Base-by-base conservation (phyloP, 2,797 vertebrate genomes). In the Myotis findleyi region DNA sequence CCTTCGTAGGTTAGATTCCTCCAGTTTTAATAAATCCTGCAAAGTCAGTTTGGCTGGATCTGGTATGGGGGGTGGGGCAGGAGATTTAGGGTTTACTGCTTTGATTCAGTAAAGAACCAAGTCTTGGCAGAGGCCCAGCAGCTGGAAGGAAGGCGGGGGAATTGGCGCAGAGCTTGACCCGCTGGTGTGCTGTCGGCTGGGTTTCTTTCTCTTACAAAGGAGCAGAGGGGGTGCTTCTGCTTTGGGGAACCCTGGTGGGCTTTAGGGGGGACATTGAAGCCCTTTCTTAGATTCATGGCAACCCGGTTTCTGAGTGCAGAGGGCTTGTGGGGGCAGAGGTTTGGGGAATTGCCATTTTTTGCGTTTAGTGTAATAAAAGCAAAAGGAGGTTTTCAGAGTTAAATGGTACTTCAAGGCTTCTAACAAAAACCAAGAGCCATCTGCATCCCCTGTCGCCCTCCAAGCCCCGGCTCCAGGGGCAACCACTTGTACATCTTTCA, bases 1-100 rank as follows among this genome's bases (percentile, higher is more conserved):
- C 25, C 80, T 92, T 92, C 89, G 87, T n/a, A 76, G 68, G 44
- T 73, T 30, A 73, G 71, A 49, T 68, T 97, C 90, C 97, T 97
- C 91, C 96, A 86, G 97, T 92, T 93, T 97, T 97, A 98, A 98
- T 97, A 97, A 98, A 96, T 96, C 91, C 96, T 51, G 96, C 91
- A 96, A 93, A 98, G 96, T 97, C 97, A 81, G 91, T 95, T 94
- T 93, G 55, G 95, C 95, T 89, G 80, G 47, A 14, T 27, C 77
- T 89, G 80, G 75, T 64, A 82, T 86, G 93, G 88, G 95, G 95
- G 91, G 53, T 66, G 89, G 88, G 92, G 93, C 95, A 91, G 96
- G 92, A 91, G 87, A 92, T 96, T 97, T 97, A 97, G 97, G 97
- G 96, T 97, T 62, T 88, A 53, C 59, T 27, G 57, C 87, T 92